Percentiles rank a stretch among this genome's conserved stretches.
Evolutionary conservation across 35 echinoderm and acorn worm species (phyloP).

Genomic region (Antedon bifida): DNA sequence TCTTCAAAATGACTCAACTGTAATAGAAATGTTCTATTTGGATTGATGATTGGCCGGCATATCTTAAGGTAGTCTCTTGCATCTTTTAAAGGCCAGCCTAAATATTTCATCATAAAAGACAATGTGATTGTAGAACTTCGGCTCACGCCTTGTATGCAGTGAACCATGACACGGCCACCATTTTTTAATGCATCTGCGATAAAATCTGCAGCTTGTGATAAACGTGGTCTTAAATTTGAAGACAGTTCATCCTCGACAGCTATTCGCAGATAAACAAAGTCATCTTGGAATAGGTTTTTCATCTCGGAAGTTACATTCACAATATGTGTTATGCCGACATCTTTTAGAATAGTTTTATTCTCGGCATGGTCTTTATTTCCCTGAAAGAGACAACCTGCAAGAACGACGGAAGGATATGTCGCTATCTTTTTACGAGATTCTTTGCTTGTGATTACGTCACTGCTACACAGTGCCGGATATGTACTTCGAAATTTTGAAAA

Average conservation of each 20-base stretch:
- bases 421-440: conserved; percentile 29
- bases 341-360: conserved; percentile 19
- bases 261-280: conserved; percentile 61
- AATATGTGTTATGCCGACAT: conserved; percentile 65
- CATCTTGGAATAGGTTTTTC: conserved; percentile 30
- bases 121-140: conserved; percentile 74
- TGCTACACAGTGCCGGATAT: conserved; percentile 58
- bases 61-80: conserved; percentile 51
- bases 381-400: conserved; percentile 63
- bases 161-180: conserved; percentile 61
- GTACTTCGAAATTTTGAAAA: conserved; percentile 23
- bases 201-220: conserved; percentile 56
- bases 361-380: conserved; percentile 54
- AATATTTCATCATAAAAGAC: conserved; percentile 81
- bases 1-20: conserved; percentile 64
- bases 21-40: conserved; percentile 62
- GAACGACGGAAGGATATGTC: conserved; percentile 72
- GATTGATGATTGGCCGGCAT: conserved; percentile 34
- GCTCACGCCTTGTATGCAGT: conserved; percentile 77
- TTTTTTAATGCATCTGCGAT: conserved; percentile 40
- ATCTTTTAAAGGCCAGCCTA: conserved; percentile 49
- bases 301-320: conserved; percentile 57
- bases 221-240: conserved; percentile 26
- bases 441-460: conserved; percentile 40
- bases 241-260: conserved; percentile 50